Evolutionary conservation across 2,113 vertebrate species (phyloP), one percentile per base, ranked within the genome.

Genomic region (Campylomormyrus numenius): DNA sequence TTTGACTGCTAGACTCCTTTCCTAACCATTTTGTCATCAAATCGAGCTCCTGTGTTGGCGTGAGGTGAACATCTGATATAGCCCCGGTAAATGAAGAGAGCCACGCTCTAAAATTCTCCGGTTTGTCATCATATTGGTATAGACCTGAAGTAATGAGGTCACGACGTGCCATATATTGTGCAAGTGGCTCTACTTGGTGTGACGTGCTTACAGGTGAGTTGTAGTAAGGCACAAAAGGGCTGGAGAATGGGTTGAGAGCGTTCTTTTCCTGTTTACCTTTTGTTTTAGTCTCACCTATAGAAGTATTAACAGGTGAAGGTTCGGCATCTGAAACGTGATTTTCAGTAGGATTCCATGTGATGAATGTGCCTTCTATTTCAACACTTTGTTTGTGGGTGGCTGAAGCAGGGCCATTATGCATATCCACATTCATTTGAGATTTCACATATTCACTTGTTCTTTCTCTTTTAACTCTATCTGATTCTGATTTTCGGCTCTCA

Each of bases 41-140:
- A 45, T 90, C 77, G 3, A 90, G 11, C 35, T 90, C 49, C 17
- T 90, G 21, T 17, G n/a, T 87, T 15, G 89, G 87, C 21, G 50
- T 85, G n/a, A 88, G 42, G 13, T 56, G 13, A 15, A 58, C 46
- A 1, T 17, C 45, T 13, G 49, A 13, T 50, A 5, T 50, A 27
- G 46, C 48, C 19, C 7, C 7, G 35, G 24, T 84, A 74, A 46
- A 90, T 84, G 90, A 77, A 1, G 89, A 77, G 5, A 52, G 6
- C 89, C 89, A 90, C 7, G 89, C 83, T 24, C 84, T 15, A 15
- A 45, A 53, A 15, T 88, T 88, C 39, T 90, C 85, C 2, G 85
- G 85, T 19, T 83, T 88, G 19, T 90, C 66, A 56, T 90, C 89
- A 53, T 80, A 90, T 46, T 80, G 62, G 24, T 77, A 88, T 19